Base-by-base conservation (phyloP, 2,797 vertebrate species). In the Megalops cyprinoides region DNA sequence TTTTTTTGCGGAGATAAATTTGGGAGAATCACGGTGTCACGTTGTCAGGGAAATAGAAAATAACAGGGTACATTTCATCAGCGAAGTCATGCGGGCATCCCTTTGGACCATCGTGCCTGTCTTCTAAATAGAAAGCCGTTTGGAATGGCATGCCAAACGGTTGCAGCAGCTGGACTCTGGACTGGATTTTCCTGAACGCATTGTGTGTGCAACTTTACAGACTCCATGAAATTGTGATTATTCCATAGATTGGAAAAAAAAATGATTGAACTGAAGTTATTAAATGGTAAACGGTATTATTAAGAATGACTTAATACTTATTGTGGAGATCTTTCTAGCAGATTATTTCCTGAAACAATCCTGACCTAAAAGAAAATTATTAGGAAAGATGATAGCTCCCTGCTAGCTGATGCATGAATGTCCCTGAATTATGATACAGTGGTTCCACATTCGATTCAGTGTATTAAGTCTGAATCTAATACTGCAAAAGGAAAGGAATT, bases 391-490 rank as follows among this genome's bases (percentile, higher is more conserved):
- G 20, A 39, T 37, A 20, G 37, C n/a, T 42, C 65, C 37, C 34
- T 69, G 39, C 6, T 42, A 69, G 65, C 37, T 69, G n/a, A 69
- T 39, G 65, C 37, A 2, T 69, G 0, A n/a, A 42, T 8, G 65
- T 12, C 55, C n/a, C 67, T 58, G 55, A 74, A 48, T 18, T 9
- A 75, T 15, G 71, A 51, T 75, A 44, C 15, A 75, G 55, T 34
- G 39, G 23, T 44, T 75, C 42, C 56, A 60, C 28, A 75, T 48
- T 53, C 53, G 76, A 39, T 56, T 39, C 14, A 58, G 53, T 34
- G 39, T 42, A 58, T 34, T 53, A 56, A 80, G 25, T 12, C 39
- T 4, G 15, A 2, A 10, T 65, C 78, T 80, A 48, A 58, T 80
- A 71, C 60, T 62, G 46, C 77, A 28, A 74, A 48, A 42, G 53